These are phyloP conservation scores for Phrynocephalus forsythii DNA, from an alignment of 2,797 vertebrate species.

Conservation along the genomic window DNA sequence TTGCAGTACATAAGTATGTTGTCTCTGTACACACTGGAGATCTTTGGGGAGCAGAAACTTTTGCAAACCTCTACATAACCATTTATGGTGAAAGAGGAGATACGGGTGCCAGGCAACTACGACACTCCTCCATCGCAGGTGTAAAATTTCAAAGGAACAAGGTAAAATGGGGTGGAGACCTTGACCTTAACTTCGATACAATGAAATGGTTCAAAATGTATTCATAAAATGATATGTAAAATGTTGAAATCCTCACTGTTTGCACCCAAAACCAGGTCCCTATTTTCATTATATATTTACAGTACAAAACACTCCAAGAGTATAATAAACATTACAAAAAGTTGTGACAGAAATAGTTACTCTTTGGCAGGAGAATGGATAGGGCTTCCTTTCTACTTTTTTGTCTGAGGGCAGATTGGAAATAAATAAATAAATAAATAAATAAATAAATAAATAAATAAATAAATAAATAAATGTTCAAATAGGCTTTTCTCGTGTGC, in stretches of 20 bases:
- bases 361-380: neutral
- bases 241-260: neutral
- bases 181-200: neutral
- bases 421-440: too few relatives aligned
- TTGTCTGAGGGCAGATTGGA: too few relatives aligned
- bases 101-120: slow-evolving; percentile 68
- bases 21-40: slow-evolving; percentile 69
- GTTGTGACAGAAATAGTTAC: neutral
- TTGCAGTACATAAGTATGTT: slow-evolving; percentile 67
- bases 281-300: neutral
- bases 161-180: slow-evolving; percentile 49
- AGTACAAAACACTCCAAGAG: neutral
- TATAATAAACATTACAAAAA: neutral
- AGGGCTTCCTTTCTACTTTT: neutral
- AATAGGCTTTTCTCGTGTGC: neutral
- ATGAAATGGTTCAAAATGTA: neutral
- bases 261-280: neutral
- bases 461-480: neutral
- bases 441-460: too few relatives aligned
- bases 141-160: slow-evolving; percentile 73
- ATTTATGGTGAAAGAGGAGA: slow-evolving; percentile 73
- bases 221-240: neutral
- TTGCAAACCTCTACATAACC: slow-evolving; percentile 70
- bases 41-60: slow-evolving; percentile 73
- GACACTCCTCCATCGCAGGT: slow-evolving; percentile 58